Percentiles rank a stretch among this genome's conserved stretches.
These are phyloP conservation scores for Pimephales promelas DNA, from an alignment of 2,113 vertebrate species.

Conservation along the genomic window DNA sequence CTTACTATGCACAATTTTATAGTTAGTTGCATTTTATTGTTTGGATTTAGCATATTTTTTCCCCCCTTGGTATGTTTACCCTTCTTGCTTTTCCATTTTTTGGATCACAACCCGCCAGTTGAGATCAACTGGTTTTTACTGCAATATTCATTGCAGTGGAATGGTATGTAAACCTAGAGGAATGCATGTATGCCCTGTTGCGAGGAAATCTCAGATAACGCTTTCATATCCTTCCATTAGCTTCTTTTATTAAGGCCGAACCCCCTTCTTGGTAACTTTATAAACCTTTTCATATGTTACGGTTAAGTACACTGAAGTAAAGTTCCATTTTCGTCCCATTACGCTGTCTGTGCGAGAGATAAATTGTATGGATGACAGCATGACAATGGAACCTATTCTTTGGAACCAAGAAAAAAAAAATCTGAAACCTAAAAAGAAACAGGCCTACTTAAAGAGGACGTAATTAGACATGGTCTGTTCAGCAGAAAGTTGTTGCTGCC, in stretches of 20 bases:
- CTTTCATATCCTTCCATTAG: slow-evolving; percentile 37
- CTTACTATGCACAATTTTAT: no score
- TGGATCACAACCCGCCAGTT: not conserved
- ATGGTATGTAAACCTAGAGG: slow-evolving; percentile 38
- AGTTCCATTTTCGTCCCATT: not conserved
- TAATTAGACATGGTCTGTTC: slow-evolving; percentile 46
- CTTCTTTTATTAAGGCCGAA: slow-evolving; percentile 47
- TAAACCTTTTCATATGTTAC: slow-evolving; percentile 8
- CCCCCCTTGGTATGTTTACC: not conserved
- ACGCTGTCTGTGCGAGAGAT: not conserved
- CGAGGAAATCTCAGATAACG: slow-evolving; percentile 38
- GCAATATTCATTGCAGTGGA: slow-evolving; percentile 19
- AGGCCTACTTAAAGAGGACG: slow-evolving; percentile 38
- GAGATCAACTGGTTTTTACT: slow-evolving; percentile 2
- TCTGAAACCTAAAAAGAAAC: slow-evolving; percentile 11
- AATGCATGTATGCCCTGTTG: slow-evolving; percentile 44
- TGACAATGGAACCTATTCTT: slow-evolving; percentile 37
- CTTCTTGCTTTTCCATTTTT: not conserved
- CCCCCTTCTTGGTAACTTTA: slow-evolving; percentile 2
- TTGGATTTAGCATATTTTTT: no score
- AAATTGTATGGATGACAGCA: slow-evolving; percentile 32
- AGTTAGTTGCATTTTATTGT: no score
- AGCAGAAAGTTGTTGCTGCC: slow-evolving; percentile 40
- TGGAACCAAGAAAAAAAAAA: slow-evolving; percentile 1
- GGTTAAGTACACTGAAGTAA: slow-evolving; percentile 1